These are phyloP conservation scores for Heliconius congener DNA, from an alignment of 1,140 invertebrate species.

Conservation along the genomic window DNA sequence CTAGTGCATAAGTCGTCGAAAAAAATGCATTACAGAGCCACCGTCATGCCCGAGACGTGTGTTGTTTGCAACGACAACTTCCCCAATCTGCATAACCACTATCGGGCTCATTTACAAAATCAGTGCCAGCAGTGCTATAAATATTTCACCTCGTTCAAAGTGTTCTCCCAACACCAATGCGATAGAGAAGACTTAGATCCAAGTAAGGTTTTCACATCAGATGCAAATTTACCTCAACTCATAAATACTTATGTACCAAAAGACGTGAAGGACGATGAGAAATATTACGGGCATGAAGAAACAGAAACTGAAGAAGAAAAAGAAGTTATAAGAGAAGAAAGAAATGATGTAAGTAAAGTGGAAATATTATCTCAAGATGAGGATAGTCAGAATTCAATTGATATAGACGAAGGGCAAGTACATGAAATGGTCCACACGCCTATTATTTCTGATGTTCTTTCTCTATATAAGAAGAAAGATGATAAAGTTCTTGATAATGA, in stretches of 20 bases:
- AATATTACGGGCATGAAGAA: conserved; percentile 64
- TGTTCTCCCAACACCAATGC: conserved; percentile 70
- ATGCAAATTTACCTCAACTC: conserved; percentile 57
- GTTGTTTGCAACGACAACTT: conserved; percentile 72
- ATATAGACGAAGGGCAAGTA: conserved; percentile 50
- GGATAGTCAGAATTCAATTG: conserved; percentile 54
- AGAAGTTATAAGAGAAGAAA: background rate
- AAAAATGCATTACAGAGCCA: conserved; percentile 70
- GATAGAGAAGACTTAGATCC: conserved; percentile 67
- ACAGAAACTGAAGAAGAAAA: conserved; percentile 47
- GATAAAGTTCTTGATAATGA: conserved; percentile 32
- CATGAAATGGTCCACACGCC: conserved; percentile 62
- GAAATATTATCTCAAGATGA: conserved; percentile 41
- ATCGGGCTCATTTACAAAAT: conserved; percentile 72
- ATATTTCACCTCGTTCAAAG: conserved; percentile 71
- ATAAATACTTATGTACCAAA: conserved; percentile 69
- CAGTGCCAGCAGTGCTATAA: conserved; percentile 67
- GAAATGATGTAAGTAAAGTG: background rate
- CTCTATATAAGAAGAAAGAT: conserved; percentile 57
- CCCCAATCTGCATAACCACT: conserved; percentile 77
- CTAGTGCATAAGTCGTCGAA: conserved; percentile 64
- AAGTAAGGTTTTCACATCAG: conserved; percentile 65
- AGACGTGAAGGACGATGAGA: conserved; percentile 70
- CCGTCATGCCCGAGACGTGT: conserved; percentile 66
- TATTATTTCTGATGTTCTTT: conserved; percentile 73